These are phyloP conservation scores for Notospermus geniculatus DNA, from an alignment of 1,140 invertebrate genomes.

Conservation along the genomic window DNA sequence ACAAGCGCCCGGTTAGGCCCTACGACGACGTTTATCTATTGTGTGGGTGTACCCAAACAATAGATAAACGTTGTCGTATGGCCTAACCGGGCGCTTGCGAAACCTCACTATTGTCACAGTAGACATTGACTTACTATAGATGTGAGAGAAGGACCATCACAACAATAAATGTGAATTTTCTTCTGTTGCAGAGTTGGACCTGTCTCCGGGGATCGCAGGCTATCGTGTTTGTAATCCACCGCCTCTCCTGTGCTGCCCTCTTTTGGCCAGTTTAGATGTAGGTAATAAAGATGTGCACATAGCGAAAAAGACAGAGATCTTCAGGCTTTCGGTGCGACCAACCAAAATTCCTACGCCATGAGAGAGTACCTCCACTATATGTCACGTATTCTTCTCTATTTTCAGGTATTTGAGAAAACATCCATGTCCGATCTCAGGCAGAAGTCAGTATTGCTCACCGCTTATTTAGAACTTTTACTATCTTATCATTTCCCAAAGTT, in stretches of 20 bases:
- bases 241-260: constrained; percentile 57
- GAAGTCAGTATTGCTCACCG: constrained; percentile 62
- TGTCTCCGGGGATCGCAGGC: constrained; percentile 55
- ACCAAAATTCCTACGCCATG: too few species aligned
- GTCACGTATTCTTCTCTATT: constrained; percentile 5
- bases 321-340: too few species aligned
- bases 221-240: constrained; percentile 63
- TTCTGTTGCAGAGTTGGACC: constrained; percentile 53
- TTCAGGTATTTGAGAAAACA: constrained; percentile 61
- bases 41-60: too few species aligned
- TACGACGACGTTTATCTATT: too few species aligned
- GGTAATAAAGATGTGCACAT: too few species aligned
- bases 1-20: too few species aligned
- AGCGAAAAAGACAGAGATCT: too few species aligned
- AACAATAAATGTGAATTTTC: background rate
- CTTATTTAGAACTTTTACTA: constrained; percentile 61
- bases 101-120: too few species aligned
- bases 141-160: too few species aligned
- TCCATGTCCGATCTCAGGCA: constrained; percentile 54
- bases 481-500: constrained; percentile 20
- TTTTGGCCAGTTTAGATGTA: constrained; percentile 61
- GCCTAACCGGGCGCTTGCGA: too few species aligned
- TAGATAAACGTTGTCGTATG: too few species aligned
- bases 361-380: background rate
- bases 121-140: too few species aligned